Conservation (phyloP, 2,888 invertebrate genomes). For the Epiblema foenella region DNA sequence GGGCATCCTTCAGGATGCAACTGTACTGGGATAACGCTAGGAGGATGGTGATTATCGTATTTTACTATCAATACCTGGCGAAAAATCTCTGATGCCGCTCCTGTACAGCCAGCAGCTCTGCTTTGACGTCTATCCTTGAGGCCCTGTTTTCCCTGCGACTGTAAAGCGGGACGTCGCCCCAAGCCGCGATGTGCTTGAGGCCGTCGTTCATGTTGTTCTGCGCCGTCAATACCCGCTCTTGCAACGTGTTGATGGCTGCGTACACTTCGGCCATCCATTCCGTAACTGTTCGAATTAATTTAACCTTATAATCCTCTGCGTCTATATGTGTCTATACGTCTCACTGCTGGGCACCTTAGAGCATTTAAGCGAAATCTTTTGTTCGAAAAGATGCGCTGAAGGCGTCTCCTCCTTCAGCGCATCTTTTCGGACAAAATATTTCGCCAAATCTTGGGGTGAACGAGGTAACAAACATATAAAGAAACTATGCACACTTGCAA, state of each 20-base stretch:
- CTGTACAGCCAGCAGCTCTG: constrained; percentile 81
- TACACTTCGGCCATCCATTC: constrained; percentile 89
- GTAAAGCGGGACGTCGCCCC: constrained; percentile 91
- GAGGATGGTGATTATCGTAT: no score
- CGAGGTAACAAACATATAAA: no score
- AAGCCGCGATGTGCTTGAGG: constrained; percentile 84
- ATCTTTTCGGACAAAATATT: no score
- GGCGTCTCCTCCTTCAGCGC: no score
- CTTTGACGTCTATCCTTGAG: constrained; percentile 57
- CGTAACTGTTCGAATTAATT: constrained; percentile 70
- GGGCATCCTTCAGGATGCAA: no score
- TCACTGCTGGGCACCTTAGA: no score
- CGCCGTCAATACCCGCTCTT: constrained; percentile 87
- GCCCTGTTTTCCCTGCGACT: constrained; percentile 84
- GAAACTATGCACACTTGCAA: no score
- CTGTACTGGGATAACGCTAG: no score
- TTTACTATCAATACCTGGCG: constrained; percentile 66
- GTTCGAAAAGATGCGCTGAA: no score
- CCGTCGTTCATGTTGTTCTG: constrained; percentile 87
- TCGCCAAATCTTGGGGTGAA: no score
- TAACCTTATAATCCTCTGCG: not conserved
- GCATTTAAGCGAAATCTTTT: no score
- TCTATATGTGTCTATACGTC: no score
- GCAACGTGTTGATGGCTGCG: constrained; percentile 88
- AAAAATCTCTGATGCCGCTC: constrained; percentile 83